Evolutionary conservation across 2,888 invertebrate species (phyloP), one percentile per base, ranked within the genome.

Genomic region (Dynastes maya): DNA sequence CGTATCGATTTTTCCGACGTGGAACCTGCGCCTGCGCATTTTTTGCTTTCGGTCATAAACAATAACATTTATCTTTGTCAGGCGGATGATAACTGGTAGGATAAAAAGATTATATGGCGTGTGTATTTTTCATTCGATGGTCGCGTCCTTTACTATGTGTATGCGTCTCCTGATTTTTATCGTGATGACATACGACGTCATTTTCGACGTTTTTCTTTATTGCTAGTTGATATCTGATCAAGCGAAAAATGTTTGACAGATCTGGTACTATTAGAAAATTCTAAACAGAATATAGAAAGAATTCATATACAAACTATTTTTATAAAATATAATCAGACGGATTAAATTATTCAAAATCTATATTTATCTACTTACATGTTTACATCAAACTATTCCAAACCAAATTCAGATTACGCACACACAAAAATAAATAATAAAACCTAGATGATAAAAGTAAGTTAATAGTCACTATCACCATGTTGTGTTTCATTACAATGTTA

Each of bases 51-150:
- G 11, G n/a, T 22, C 22, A 49, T 71, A 71, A 71, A 71, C 71
- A 71, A 71, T 71, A 71, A 71, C 55, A 71, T 71, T 71, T 55
- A 58, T 71, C 71, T 71, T 55, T 55, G 71, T 71, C 71, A 27
- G 32, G 16, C 37, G 71, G n/a, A 71, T 58, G 71, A 71, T 71
- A 71, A 58, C 71, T 71, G 71, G 55, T 37, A 71, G 51, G 55
- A 71, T 71, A 71, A 58, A 58, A 71, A 55, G 58, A 68, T 68
- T 68, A 51, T 68, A 68, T 22, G 37, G 68, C 27, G 8, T 51
- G 68, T 49, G n/a, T 45, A 68, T 68, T 68, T 68, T 68, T 68
- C 68, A 68, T 68, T 68, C 40, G 5, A 27, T 16, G 68, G 9
- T 27, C 22, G 22, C 22, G 27, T 22, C n/a, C 45, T 27, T 45